Conservation (phyloP, 2,797 vertebrate species). For the Gadopsis marmoratus region DNA sequence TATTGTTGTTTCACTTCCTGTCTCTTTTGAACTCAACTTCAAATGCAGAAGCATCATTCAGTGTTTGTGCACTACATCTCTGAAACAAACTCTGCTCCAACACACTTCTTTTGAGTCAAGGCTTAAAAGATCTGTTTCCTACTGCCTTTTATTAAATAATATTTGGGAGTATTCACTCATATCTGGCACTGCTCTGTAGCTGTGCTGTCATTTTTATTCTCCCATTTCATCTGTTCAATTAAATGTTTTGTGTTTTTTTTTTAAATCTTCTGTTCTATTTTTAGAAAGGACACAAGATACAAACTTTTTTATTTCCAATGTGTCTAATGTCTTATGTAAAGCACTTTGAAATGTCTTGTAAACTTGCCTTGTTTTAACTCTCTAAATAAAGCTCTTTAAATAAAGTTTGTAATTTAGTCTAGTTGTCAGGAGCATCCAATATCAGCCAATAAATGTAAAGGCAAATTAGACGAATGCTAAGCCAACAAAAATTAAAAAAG, state of each 20-base stretch:
- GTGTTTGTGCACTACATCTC: no score
- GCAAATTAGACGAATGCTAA: neutral
- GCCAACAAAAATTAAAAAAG: neutral
- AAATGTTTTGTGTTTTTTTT: neutral
- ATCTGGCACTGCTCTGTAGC: neutral
- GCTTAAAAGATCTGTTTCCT: no score
- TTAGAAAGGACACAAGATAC: no score
- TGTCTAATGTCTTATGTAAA: neutral
- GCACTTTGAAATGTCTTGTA: neutral
- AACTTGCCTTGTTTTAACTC: neutral
- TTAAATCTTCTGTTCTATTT: no score
- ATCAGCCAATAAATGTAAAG: neutral
- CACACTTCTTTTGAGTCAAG: no score
- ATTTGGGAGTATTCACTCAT: neutral
- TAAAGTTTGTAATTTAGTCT: neutral
- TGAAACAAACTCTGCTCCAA: no score
- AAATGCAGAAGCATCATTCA: no score
- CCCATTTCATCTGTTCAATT: neutral
- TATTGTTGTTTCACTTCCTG: neutral
- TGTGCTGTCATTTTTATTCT: neutral
- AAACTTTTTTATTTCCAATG: no score
- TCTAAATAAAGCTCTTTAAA: neutral
- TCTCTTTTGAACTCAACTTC: neutral
- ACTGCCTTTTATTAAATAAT: neutral
- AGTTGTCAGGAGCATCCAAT: conserved; percentile 5